A percentile compares a stretch with the other conserved stretches of the same genome.
These are phyloP conservation scores for Archaeoteleia sp. DNA, from an alignment of 2,888 invertebrate species.

Conservation along the genomic window DNA sequence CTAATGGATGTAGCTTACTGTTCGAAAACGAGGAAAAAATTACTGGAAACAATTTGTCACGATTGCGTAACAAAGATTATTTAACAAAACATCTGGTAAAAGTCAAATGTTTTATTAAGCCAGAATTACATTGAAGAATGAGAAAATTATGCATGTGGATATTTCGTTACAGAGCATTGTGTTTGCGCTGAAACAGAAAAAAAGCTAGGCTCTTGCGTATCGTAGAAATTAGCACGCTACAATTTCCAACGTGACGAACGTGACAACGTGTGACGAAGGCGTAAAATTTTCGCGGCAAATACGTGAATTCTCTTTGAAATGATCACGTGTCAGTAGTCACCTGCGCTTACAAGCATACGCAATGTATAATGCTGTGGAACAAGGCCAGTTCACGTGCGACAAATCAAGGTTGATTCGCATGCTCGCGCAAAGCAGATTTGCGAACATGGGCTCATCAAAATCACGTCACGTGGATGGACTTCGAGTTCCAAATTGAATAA, in stretches of 20 bases:
- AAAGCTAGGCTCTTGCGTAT: not conserved
- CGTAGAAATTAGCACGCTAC: conserved; percentile 7
- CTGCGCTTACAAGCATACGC: conserved; percentile 10
- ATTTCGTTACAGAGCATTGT: too few relatives aligned
- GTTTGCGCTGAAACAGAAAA: not conserved
- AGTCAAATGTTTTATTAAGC: too few relatives aligned
- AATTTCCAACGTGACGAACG: conserved; percentile 4
- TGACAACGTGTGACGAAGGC: conserved; percentile 5
- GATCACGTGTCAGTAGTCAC: conserved; percentile 25
- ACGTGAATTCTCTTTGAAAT: conserved; percentile 41
- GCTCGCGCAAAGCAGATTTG: conserved; percentile 47
- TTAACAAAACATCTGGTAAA: too few relatives aligned
- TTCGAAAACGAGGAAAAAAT: conserved; percentile 28
- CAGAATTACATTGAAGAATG: too few relatives aligned
- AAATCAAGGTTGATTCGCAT: conserved; percentile 54
- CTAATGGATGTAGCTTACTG: conserved; percentile 5
- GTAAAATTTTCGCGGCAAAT: conserved; percentile 29
- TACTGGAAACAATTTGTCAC: conserved; percentile 8
- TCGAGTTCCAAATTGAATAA: not conserved
- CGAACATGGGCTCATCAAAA: conserved; percentile 19
- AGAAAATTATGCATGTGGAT: too few relatives aligned
- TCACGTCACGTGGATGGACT: conserved; percentile 19
- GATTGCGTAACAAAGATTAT: conserved; percentile 1
- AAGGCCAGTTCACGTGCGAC: conserved; percentile 51
- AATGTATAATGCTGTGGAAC: conserved; percentile 31